Evolutionary conservation across 2,113 vertebrate genomes (phyloP).

Genomic region (Phalacrocorax brasilianus): DNA sequence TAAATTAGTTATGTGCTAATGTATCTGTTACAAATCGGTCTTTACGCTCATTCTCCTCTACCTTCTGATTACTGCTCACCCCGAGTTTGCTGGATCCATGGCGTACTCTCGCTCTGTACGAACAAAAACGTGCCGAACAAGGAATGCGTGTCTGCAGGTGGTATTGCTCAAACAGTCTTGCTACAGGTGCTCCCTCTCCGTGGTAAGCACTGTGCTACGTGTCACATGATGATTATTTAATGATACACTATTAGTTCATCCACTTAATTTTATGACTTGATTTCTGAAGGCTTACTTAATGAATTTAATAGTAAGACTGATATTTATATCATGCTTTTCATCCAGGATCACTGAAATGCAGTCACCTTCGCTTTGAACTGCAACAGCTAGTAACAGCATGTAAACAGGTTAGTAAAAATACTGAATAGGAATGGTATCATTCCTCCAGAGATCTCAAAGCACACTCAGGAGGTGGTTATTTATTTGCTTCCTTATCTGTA

Average conservation of each 20-base stretch:
- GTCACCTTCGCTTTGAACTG: not conserved
- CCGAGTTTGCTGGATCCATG: not conserved
- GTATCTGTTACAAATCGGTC: not conserved
- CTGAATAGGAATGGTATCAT: not conserved
- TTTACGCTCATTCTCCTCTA: not conserved
- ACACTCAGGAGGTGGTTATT: not conserved
- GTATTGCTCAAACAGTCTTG: not conserved
- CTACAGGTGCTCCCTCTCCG: not conserved
- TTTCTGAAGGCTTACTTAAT: not conserved
- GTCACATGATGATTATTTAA: not conserved
- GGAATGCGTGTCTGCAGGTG: not conserved
- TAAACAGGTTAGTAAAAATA: not conserved
- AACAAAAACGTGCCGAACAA: not conserved
- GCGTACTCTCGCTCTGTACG: not conserved
- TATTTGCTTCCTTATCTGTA: not conserved
- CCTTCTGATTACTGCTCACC: not conserved
- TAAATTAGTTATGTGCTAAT: not conserved
- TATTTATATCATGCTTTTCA: not conserved
- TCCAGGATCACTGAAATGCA: not conserved
- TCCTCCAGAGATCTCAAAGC: not conserved
- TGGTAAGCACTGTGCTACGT: not conserved
- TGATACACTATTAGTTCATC: not conserved
- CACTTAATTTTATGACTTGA: not conserved
- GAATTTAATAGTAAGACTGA: not conserved
- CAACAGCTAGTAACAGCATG: not conserved